These are phyloP conservation scores for Chymomyza caudatula DNA, from an alignment of 2,888 invertebrate species.

Conservation along the genomic window DNA sequence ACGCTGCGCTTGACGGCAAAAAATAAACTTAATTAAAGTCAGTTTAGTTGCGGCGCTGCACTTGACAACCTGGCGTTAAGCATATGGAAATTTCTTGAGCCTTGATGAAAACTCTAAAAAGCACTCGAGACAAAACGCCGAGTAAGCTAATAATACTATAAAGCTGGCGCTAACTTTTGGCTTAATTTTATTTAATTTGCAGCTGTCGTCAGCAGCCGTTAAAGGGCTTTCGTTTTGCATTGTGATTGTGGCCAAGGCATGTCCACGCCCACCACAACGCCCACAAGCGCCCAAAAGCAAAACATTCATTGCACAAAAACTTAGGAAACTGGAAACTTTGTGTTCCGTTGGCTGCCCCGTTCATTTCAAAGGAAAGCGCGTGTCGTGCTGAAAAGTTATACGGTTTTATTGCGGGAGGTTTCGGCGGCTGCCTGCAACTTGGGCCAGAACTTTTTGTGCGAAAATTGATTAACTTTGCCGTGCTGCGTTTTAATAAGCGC, in stretches of 20 bases:
- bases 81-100: background rate
- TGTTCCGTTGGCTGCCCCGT: constrained; percentile 1
- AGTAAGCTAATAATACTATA: constrained; percentile 57
- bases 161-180: constrained; percentile 48
- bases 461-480: constrained; percentile 63
- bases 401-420: background rate
- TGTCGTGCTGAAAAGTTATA: background rate
- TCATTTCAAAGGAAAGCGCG: constrained; percentile 8
- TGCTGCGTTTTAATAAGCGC: constrained; percentile 49
- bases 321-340: constrained; percentile 30
- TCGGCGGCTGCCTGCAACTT: background rate
- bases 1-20: background rate
- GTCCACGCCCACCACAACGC: background rate
- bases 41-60: background rate
- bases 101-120: background rate
- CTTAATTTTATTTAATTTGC: constrained; percentile 66
- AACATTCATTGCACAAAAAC: background rate
- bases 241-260: constrained; percentile 30
- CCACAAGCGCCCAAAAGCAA: background rate
- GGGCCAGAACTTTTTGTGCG: constrained; percentile 23
- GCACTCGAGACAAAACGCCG: background rate
- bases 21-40: background rate
- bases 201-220: constrained; percentile 69
- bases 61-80: background rate
- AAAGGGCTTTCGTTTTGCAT: constrained; percentile 62